Percentiles rank a stretch among this genome's conserved stretches.
Conservation (phyloP, 2,888 invertebrate genomes). For the Chymomyza procnemis region DNA sequence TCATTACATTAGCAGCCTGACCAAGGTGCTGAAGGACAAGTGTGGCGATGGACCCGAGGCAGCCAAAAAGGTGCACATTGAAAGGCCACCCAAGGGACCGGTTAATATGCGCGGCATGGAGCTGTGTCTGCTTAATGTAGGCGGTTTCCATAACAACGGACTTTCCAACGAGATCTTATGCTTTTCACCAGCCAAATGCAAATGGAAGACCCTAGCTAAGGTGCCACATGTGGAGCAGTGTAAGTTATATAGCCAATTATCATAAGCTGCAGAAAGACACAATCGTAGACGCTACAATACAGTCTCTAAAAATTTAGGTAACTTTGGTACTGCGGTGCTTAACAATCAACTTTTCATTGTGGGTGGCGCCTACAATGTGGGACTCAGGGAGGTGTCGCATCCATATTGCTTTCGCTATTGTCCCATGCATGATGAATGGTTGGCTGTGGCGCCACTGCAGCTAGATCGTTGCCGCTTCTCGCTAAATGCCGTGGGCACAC, state of each 20-base stretch:
- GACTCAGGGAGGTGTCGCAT: slow-evolving; percentile 83
- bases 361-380: slow-evolving; percentile 86
- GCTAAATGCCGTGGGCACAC: slow-evolving; percentile 80
- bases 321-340: slow-evolving; percentile 84
- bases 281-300: no score
- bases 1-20: slow-evolving; percentile 8
- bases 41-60: neutral
- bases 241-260: slow-evolving; percentile 44
- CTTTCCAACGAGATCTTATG: slow-evolving; percentile 85
- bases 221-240: slow-evolving; percentile 87
- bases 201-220: slow-evolving; percentile 83
- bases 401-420: slow-evolving; percentile 85
- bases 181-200: slow-evolving; percentile 81
- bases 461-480: slow-evolving; percentile 84
- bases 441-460: slow-evolving; percentile 84
- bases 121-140: slow-evolving; percentile 83
- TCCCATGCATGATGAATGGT: slow-evolving; percentile 83
- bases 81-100: slow-evolving; percentile 28
- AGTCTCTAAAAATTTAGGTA: slow-evolving; percentile 66
- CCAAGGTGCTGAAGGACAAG: slow-evolving; percentile 31
- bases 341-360: slow-evolving; percentile 85
- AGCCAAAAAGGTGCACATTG: neutral
- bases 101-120: slow-evolving; percentile 84
- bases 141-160: slow-evolving; percentile 84
- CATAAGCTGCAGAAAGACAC: neutral